A percentile compares a stretch with the other conserved stretches of the same genome.
Evolutionary conservation across 1,140 invertebrate species (phyloP).

Genomic region (Apis laboriosa): DNA sequence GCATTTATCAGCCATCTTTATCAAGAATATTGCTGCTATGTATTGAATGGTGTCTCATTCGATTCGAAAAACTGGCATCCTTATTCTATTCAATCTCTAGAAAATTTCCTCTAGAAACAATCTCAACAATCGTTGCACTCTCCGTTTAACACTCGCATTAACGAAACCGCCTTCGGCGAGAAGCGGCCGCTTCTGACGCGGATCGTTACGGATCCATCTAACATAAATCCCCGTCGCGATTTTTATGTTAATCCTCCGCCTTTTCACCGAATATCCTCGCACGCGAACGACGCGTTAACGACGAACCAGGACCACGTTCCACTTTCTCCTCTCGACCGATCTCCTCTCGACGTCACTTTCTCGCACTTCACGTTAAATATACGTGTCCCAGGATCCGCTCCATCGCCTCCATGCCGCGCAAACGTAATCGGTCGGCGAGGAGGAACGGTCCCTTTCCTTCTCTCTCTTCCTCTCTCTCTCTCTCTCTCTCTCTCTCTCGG

Average conservation of each 20-base stretch:
- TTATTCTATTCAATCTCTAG: too few species aligned
- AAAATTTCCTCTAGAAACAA: too few species aligned
- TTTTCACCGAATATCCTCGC: neutral
- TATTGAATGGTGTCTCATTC: too few species aligned
- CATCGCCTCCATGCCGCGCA: neutral
- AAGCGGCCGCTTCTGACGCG: neutral
- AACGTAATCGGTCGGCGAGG: slow-evolving; percentile 11
- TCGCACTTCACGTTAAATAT: neutral
- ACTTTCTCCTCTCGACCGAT: slow-evolving; percentile 14
- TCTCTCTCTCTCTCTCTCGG: neutral
- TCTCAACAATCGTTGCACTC: too few species aligned
- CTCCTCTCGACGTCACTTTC: slow-evolving; percentile 2
- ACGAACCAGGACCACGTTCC: neutral
- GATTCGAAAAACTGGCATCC: too few species aligned
- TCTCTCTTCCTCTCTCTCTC: neutral
- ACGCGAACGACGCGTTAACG: slow-evolving; percentile 8
- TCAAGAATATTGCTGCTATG: too few species aligned
- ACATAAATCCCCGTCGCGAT: slow-evolving; percentile 19
- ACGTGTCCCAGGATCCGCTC: neutral
- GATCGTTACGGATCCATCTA: slow-evolving; percentile 18
- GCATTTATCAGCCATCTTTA: too few species aligned
- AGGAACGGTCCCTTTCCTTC: too few species aligned
- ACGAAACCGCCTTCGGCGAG: neutral
- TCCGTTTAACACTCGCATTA: too few species aligned
- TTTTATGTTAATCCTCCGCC: slow-evolving; percentile 12